Evolutionary conservation across 2,113 vertebrate species (phyloP).

Genomic region (Charadrius vociferus): DNA sequence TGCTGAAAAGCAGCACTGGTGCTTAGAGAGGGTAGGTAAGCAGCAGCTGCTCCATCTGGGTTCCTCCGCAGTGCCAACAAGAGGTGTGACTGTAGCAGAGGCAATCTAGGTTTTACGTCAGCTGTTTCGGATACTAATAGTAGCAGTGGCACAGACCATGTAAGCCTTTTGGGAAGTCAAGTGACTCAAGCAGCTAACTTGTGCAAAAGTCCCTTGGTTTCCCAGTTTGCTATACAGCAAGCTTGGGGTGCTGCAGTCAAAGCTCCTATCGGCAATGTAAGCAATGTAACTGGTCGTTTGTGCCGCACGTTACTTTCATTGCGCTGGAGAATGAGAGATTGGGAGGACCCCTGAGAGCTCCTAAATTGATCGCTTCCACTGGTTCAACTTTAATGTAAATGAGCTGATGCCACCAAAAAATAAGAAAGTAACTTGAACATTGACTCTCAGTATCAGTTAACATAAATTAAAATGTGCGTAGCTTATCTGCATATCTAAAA

Average conservation of each 20-base stretch:
- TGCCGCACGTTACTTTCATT: fast-evolving
- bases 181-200: not conserved
- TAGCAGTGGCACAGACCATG: not conserved
- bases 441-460: not conserved
- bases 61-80: not conserved
- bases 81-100: not conserved
- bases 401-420: not conserved
- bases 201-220: not conserved
- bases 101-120: not conserved
- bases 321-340: fast-evolving
- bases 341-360: not conserved
- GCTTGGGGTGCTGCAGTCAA: not conserved
- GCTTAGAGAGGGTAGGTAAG: not conserved
- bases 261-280: not conserved
- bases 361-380: too few relatives aligned
- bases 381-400: not conserved
- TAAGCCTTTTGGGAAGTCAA: not conserved
- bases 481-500: not conserved
- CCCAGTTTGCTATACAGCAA: fast-evolving
- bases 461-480: not conserved
- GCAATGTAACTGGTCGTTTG: fast-evolving
- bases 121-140: not conserved
- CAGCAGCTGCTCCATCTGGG: not conserved
- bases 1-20: not conserved
- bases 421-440: not conserved